Percentiles rank a stretch among this genome's conserved stretches.
Conservation (phyloP, 2,888 invertebrate genomes). For the Gastracanthus pulcherrimus region DNA sequence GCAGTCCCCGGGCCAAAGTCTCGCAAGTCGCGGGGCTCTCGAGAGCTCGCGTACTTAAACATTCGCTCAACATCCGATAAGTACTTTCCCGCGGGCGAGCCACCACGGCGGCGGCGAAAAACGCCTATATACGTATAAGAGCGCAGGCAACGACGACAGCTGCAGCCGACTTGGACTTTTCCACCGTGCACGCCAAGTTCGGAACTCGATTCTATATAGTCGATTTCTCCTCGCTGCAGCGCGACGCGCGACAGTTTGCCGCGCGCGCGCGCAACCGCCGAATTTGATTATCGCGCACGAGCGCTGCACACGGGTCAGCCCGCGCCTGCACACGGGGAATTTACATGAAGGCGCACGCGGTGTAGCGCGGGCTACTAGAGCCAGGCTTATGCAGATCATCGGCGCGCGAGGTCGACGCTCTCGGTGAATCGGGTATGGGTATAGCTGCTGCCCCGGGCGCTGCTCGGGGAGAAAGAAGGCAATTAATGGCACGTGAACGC, state of each 20-base stretch:
- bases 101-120: not conserved
- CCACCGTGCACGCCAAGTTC: not conserved
- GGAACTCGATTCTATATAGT: not conserved
- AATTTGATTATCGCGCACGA: slow-evolving; percentile 57
- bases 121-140: not conserved
- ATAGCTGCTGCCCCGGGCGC: not conserved
- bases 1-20: not conserved
- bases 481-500: not conserved
- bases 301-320: slow-evolving; percentile 56
- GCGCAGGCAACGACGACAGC: not conserved
- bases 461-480: not conserved
- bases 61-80: slow-evolving; percentile 31
- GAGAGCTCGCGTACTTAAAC: not conserved
- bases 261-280: slow-evolving; percentile 42
- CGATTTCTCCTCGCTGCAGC: not conserved
- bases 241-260: not conserved
- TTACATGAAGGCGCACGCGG: slow-evolving; percentile 59
- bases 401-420: not conserved
- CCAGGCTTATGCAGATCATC: slow-evolving; percentile 59
- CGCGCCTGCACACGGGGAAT: slow-evolving; percentile 59
- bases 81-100: not conserved
- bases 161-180: not conserved
- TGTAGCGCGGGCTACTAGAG: not conserved
- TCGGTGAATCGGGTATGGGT: not conserved
- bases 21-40: not conserved